These are phyloP conservation scores for Danio kyathit DNA, from an alignment of 2,797 vertebrate genomes.

Conservation along the genomic window DNA sequence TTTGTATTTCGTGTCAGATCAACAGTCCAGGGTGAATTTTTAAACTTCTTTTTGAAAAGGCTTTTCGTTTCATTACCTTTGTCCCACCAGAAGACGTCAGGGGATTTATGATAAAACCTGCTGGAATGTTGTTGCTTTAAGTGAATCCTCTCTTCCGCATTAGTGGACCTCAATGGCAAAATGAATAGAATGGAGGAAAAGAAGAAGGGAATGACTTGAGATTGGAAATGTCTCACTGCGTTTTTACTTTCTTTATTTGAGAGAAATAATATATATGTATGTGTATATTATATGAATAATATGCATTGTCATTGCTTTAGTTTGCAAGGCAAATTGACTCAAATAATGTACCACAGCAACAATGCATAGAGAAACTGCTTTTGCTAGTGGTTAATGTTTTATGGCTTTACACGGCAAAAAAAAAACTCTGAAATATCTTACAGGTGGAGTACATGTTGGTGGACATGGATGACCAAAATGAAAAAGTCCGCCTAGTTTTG, in stretches of 20 bases:
- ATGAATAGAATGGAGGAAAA: conserved; percentile 72
- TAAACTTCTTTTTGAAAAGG: conserved; percentile 10
- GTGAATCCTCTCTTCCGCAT: conserved; percentile 73
- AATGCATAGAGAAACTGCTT: background rate
- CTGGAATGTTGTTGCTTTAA: conserved; percentile 82
- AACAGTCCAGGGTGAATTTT: background rate
- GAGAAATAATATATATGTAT: too few species aligned
- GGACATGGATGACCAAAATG: conserved; percentile 89
- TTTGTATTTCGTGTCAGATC: background rate
- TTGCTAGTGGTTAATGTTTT: background rate
- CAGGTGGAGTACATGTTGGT: conserved; percentile 98
- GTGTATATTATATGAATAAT: too few species aligned
- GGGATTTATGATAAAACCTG: conserved; percentile 56
- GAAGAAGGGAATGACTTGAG: conserved; percentile 66
- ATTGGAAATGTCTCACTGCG: background rate
- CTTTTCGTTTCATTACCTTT: conserved; percentile 7
- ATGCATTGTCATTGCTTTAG: background rate
- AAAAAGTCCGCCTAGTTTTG: conserved; percentile 88
- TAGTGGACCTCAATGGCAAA: conserved; percentile 70
- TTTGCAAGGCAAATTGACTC: conserved; percentile 20
- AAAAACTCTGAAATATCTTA: conserved; percentile 45
- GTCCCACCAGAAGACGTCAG: background rate
- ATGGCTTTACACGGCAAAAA: too few species aligned
- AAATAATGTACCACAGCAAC: background rate
- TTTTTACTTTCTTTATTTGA: background rate